Evolutionary conservation across 2,113 vertebrate species (phyloP).

Genomic region (rabbit (Oryctolagus cuniculus)): mOryCun1.1 NC_091433.1:126321501-126322000

Average conservation of each 20-base stretch:
- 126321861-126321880: not conserved
- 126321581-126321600: not conserved
- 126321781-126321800: not conserved
- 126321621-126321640: not conserved
- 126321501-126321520: not conserved
- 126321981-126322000: not conserved
- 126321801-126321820: not conserved
- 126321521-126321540: not conserved
- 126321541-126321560: not conserved
- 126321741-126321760: slow-evolving; percentile 6
- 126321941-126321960: not conserved
- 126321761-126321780: not conserved
- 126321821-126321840: not conserved
- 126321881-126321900: not conserved
- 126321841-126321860: not conserved
- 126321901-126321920: not conserved
- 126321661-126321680: not conserved
- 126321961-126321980: too few species aligned
- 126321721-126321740: not conserved
- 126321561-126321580: not conserved
- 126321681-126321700: not conserved
- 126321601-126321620: not conserved
- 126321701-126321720: not conserved
- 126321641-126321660: not conserved
- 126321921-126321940: not conserved